Conservation (phyloP, 2,888 invertebrate genomes). For the Lycophotia porphyrea region DNA sequence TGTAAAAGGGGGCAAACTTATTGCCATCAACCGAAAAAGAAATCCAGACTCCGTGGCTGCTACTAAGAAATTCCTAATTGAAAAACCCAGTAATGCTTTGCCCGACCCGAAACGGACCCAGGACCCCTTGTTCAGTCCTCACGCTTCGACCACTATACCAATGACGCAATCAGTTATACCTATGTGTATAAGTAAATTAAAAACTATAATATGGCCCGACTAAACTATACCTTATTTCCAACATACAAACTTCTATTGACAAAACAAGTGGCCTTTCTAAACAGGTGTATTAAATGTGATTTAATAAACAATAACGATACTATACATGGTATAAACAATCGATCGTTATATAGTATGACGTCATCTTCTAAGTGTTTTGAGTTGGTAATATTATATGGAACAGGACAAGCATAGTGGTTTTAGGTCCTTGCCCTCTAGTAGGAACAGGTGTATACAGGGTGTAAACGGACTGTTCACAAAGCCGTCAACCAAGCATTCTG, state of each 20-base stretch:
- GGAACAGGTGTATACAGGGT: background rate
- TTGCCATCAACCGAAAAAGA: too few relatives aligned
- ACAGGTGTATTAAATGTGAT: background rate
- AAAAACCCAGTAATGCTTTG: too few relatives aligned
- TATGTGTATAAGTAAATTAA: too few relatives aligned
- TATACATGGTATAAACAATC: constrained; percentile 31
- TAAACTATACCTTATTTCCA: background rate
- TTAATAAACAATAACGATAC: constrained; percentile 14
- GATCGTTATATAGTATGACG: constrained; percentile 34
- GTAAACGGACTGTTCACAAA: too few relatives aligned
- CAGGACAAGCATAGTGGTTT: background rate
- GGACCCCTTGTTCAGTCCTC: background rate
- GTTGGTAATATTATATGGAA: background rate
- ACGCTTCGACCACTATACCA: too few relatives aligned
- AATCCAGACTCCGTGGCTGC: too few relatives aligned
- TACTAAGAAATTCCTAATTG: too few relatives aligned
- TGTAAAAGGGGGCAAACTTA: too few relatives aligned
- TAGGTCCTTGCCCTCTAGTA: background rate
- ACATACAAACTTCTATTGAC: background rate
- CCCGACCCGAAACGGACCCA: background rate
- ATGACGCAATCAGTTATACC: too few relatives aligned
- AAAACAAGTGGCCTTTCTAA: background rate
- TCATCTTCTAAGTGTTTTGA: background rate
- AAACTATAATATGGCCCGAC: too few relatives aligned
- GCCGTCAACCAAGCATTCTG: too few relatives aligned